phyloP scores from a whole-genome alignment of 2,113 vertebrate genomes.

The Macquaria ambigua region DNA sequence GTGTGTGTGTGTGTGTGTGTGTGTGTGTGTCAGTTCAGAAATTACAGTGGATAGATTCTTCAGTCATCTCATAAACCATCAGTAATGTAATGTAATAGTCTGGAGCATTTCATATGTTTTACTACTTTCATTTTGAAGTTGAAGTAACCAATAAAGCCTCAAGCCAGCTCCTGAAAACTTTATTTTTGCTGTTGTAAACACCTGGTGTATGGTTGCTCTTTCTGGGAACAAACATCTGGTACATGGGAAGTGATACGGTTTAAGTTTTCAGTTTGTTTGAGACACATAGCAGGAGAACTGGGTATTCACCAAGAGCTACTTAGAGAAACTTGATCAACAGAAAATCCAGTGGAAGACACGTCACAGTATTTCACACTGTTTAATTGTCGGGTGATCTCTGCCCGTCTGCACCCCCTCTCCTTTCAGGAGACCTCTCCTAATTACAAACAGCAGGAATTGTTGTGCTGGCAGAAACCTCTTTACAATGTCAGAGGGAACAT shows the following conservation, averaged over 20 bases:
- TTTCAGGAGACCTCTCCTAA: not conserved
- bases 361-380: not conserved
- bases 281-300: not conserved
- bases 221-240: not conserved
- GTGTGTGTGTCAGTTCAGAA: not conserved
- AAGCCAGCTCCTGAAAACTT: not conserved
- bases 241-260: not conserved
- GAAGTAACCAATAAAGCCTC: not conserved
- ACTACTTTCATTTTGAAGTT: not conserved
- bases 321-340: not conserved
- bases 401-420: not conserved
- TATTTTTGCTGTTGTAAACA: not conserved
- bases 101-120: not conserved
- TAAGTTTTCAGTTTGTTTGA: not conserved
- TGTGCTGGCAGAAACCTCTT: constrained; percentile 8
- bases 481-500: constrained; percentile 32
- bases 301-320: not conserved
- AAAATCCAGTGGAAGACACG: not conserved
- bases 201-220: not conserved
- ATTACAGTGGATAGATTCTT: not conserved
- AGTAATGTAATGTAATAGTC: not conserved
- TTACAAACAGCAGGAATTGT: constrained; percentile 37
- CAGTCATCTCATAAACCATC: not conserved
- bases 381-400: constrained; percentile 31
- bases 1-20: too few relatives aligned